Conservation (phyloP, 2,888 invertebrate species). For the Pyralis farinalis region DNA sequence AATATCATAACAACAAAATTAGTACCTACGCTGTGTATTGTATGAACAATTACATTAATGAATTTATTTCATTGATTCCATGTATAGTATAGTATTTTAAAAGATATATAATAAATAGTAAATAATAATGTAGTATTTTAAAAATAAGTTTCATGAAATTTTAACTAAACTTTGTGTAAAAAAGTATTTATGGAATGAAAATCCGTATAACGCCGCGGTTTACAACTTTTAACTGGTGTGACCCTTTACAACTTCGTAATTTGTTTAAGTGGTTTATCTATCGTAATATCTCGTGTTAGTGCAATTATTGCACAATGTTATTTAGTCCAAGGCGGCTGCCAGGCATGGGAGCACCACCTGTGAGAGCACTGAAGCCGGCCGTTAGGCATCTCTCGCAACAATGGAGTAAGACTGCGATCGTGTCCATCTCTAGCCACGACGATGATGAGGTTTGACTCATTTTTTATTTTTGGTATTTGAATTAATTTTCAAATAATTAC, state of each 20-base stretch:
- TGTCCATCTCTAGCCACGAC: conserved; percentile 40
- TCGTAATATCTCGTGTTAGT: conserved; percentile 15
- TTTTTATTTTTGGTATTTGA: too few relatives aligned
- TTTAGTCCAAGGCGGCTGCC: conserved; percentile 33
- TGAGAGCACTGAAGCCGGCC: conserved; percentile 24
- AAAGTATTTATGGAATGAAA: too few relatives aligned
- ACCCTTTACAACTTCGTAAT: background rate
- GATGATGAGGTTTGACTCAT: conserved; percentile 23
- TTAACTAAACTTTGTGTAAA: too few relatives aligned
- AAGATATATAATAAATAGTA: too few relatives aligned
- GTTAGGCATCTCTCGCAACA: conserved; percentile 55
- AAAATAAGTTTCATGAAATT: too few relatives aligned
- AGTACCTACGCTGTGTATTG: too few relatives aligned
- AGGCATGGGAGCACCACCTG: conserved; percentile 45
- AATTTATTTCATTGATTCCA: too few relatives aligned
- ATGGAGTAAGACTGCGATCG: conserved; percentile 59
- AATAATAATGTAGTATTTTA: too few relatives aligned
- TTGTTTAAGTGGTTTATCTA: conserved; percentile 1
- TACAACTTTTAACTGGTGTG: background rate
- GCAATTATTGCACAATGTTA: conserved; percentile 33
- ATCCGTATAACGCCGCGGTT: background rate
- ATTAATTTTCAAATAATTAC: too few relatives aligned
- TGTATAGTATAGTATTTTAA: too few relatives aligned
- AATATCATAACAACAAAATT: too few relatives aligned
- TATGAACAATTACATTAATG: too few relatives aligned